These are phyloP conservation scores for Dendroctonus valens DNA, from an alignment of 1,140 invertebrate genomes.

Conservation along the genomic window DNA sequence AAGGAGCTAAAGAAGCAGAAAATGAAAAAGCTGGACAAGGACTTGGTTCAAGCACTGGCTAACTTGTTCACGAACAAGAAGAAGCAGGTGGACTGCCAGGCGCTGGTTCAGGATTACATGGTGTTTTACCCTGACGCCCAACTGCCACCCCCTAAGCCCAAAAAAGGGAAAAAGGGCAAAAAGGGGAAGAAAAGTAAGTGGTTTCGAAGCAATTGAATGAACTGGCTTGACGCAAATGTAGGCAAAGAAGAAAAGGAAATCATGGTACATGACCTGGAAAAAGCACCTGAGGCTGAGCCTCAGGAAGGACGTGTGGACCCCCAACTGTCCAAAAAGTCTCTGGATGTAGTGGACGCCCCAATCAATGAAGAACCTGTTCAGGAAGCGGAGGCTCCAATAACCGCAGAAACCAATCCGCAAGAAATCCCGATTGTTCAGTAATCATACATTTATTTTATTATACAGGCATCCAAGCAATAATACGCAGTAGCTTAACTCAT, in stretches of 20 bases:
- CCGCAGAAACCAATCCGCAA: too few relatives aligned
- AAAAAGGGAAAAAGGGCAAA: constrained; percentile 39
- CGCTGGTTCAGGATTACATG: constrained; percentile 49
- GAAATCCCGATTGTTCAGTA: not conserved
- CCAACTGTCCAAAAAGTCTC: too few relatives aligned
- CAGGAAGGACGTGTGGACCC: too few relatives aligned
- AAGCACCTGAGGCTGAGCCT: too few relatives aligned
- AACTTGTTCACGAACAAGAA: constrained; percentile 45
- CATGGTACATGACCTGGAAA: constrained; percentile 19
- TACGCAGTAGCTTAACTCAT: constrained; percentile 45
- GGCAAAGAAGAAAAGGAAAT: not conserved
- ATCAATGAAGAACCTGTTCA: not conserved
- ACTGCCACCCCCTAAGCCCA: constrained; percentile 33
- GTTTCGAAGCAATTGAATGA: not conserved
- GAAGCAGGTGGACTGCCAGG: constrained; percentile 44
- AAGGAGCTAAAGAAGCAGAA: constrained; percentile 45
- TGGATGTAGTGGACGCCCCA: too few relatives aligned
- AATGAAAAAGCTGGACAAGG: constrained; percentile 49
- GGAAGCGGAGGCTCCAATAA: not conserved
- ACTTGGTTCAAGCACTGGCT: constrained; percentile 47
- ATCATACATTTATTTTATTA: constrained; percentile 37
- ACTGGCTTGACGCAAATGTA: not conserved
- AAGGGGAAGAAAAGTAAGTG: constrained; percentile 32
- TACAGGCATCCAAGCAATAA: constrained; percentile 45
- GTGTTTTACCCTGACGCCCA: constrained; percentile 49